These are phyloP conservation scores for Mico argentatus DNA, from an alignment of 2,797 vertebrate species.

Conservation along the genomic window DNA sequence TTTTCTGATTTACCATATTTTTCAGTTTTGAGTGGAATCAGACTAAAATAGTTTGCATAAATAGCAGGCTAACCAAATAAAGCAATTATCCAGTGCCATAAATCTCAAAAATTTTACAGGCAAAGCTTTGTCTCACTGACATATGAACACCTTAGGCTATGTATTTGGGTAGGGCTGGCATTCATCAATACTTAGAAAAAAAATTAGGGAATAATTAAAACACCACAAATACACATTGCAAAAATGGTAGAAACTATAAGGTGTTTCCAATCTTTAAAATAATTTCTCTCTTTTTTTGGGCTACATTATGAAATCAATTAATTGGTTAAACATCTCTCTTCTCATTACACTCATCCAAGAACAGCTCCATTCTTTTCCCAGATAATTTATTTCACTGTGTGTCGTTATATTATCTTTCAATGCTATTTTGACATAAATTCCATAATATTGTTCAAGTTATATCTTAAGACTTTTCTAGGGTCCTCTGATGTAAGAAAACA, in stretches of 20 bases:
- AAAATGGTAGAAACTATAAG: background rate
- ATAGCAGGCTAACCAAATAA: background rate
- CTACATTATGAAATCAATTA: background rate
- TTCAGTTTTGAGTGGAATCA: background rate
- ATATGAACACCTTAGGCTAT: background rate
- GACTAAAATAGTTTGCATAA: background rate
- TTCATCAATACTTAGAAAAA: background rate
- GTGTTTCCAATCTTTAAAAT: constrained; percentile 29
- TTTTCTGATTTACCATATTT: background rate
- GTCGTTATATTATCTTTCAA: background rate
- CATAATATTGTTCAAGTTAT: background rate
- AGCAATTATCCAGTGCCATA: background rate
- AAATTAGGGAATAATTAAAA: background rate
- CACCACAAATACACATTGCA: background rate
- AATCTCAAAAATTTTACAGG: constrained; percentile 33
- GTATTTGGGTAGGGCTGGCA: background rate
- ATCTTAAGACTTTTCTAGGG: background rate
- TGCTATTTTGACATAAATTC: background rate
- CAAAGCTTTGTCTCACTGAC: constrained; percentile 20
- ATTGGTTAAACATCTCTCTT: background rate
- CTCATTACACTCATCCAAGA: background rate
- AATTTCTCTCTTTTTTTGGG: background rate
- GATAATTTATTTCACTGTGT: background rate
- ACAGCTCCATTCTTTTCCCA: background rate
- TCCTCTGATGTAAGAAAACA: background rate